Evolutionary conservation across 2,888 invertebrate genomes (phyloP).

Genomic region (Oscheius myriophilus): DNA sequence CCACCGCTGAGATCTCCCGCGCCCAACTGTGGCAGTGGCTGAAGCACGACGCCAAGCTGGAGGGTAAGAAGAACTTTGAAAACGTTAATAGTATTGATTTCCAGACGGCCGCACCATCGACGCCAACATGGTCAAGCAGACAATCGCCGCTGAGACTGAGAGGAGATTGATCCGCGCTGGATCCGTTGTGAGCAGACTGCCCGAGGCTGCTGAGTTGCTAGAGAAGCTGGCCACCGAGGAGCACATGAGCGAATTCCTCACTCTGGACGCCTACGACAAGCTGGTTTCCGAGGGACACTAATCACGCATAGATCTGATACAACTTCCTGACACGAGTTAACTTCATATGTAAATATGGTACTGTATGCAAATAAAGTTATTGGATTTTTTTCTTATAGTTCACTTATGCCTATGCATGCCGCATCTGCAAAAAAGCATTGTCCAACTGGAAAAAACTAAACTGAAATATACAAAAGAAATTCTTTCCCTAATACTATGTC

Average conservation of each 20-base stretch:
- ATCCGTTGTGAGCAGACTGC: constrained; percentile 61
- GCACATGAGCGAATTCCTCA: constrained; percentile 79
- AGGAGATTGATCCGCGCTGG: constrained; percentile 64
- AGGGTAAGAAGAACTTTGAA: constrained; percentile 35
- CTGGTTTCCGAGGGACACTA: constrained; percentile 69
- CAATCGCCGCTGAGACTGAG: constrained; percentile 67
- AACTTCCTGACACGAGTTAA: constrained; percentile 19
- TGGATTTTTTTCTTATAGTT: no score
- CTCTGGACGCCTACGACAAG: constrained; percentile 71
- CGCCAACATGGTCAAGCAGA: constrained; percentile 70
- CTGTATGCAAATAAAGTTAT: background rate
- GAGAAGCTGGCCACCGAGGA: constrained; percentile 77
- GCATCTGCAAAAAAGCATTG: no score
- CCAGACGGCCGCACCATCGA: constrained; percentile 65
- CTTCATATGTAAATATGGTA: constrained; percentile 22
- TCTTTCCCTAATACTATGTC: no score
- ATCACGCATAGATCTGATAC: constrained; percentile 12
- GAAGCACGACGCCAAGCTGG: constrained; percentile 76
- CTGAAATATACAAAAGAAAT: no score
- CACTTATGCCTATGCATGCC: no score
- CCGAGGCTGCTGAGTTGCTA: constrained; percentile 75
- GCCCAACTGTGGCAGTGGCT: constrained; percentile 83
- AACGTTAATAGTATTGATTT: constrained; percentile 18
- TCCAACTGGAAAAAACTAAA: no score
- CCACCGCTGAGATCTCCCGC: constrained; percentile 81